Evolutionary conservation across 2,888 invertebrate genomes (phyloP).

Genomic region (Peribatodes rhomboidaria): DNA sequence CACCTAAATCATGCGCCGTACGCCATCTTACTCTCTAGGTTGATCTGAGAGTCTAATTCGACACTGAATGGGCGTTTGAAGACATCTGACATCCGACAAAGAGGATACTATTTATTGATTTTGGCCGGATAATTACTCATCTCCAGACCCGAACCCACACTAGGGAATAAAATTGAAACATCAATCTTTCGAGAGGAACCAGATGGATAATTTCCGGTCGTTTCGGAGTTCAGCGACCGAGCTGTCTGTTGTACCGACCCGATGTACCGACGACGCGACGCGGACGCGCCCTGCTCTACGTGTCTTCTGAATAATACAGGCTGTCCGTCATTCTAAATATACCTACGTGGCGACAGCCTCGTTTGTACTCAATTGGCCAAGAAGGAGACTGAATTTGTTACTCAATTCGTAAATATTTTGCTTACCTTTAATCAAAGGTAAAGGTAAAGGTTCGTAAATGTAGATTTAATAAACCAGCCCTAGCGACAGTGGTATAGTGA

Average conservation of each 20-base stretch:
- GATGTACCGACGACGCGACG: neutral
- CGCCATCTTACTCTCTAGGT: no score
- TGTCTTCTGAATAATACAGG: slow-evolving; percentile 7
- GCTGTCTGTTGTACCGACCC: neutral
- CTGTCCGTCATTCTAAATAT: neutral
- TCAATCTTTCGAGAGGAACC: slow-evolving; percentile 33
- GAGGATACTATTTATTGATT: neutral
- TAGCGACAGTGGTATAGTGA: no score
- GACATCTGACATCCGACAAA: neutral
- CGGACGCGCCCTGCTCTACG: neutral
- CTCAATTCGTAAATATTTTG: no score
- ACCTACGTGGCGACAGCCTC: no score
- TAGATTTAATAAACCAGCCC: no score
- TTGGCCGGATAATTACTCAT: neutral
- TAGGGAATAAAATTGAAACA: slow-evolving; percentile 38
- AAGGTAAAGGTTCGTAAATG: no score
- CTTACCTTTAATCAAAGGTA: no score
- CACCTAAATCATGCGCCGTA: no score
- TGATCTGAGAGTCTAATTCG: no score
- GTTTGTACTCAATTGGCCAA: no score
- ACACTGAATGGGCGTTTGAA: neutral
- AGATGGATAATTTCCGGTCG: slow-evolving; percentile 36
- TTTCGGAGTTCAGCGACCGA: slow-evolving; percentile 40
- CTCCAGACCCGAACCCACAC: neutral
- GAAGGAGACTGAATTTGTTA: no score